Conservation (phyloP, 2,888 invertebrate species). For the Drosophila bunnanda region DNA sequence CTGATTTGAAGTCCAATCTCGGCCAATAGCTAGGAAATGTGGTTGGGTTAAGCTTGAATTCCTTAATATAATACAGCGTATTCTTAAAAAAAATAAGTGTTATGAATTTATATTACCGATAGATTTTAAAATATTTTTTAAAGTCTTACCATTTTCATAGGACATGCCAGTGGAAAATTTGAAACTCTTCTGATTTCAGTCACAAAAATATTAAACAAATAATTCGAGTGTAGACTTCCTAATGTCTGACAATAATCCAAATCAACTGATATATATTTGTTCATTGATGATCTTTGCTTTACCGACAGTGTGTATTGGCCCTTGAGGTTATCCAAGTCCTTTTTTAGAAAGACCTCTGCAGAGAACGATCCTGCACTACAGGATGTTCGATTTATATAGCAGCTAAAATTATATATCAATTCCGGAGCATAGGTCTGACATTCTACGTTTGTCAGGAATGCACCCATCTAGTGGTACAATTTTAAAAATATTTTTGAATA, state of each 20-base stretch:
- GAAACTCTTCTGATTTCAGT: constrained; percentile 26
- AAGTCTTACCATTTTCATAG: constrained; percentile 37
- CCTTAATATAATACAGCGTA: constrained; percentile 2
- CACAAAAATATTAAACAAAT: constrained; percentile 17
- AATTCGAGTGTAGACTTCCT: constrained; percentile 1
- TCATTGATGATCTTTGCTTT: neutral
- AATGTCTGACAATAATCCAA: constrained; percentile 32
- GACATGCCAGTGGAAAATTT: constrained; percentile 48
- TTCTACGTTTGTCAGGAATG: constrained; percentile 19
- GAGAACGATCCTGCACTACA: neutral
- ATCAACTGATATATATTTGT: constrained; percentile 22
- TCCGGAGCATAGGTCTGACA: constrained; percentile 24
- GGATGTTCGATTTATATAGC: constrained; percentile 13
- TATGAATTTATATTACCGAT: neutral
- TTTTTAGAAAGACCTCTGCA: constrained; percentile 6
- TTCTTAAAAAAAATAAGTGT: constrained; percentile 21
- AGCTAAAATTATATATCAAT: constrained; percentile 4
- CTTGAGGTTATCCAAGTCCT: constrained; percentile 6
- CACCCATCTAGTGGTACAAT: neutral
- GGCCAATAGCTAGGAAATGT: constrained; percentile 41
- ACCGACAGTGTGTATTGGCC: constrained; percentile 17
- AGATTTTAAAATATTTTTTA: neutral
- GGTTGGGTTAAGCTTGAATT: constrained; percentile 12
- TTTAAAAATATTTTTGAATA: neutral
- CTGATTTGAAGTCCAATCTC: constrained; percentile 21